Evolutionary conservation across 2,888 invertebrate species (phyloP).

Genomic region (Lysandra coridon): DNA sequence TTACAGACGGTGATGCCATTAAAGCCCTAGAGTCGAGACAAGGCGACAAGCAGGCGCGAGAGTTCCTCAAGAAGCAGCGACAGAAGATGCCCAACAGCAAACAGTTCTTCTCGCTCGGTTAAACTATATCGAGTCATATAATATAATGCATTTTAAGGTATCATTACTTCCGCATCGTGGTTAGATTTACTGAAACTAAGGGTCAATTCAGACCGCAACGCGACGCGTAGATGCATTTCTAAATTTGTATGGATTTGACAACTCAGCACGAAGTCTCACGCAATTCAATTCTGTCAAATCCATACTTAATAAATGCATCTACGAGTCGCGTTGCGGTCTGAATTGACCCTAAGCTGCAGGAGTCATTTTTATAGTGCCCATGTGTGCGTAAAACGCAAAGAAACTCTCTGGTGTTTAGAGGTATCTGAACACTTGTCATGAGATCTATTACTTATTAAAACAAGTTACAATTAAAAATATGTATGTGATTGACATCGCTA

Average conservation of each 20-base stretch:
- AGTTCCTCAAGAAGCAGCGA: constrained; percentile 91
- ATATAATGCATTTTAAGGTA: not conserved
- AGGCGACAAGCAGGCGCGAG: constrained; percentile 93
- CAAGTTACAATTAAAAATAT: not conserved
- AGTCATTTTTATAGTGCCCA: no score
- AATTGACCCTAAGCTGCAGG: no score
- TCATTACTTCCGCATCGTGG: not conserved
- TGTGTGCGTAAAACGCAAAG: not conserved
- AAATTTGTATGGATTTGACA: no score
- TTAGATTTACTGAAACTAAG: not conserved
- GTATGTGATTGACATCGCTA: not conserved
- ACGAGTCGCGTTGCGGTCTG: no score
- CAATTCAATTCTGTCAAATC: no score
- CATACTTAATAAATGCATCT: no score
- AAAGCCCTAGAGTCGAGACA: constrained; percentile 90
- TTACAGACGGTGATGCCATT: constrained; percentile 84
- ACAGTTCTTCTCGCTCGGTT: constrained; percentile 71
- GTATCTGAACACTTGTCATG: not conserved
- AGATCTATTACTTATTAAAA: not conserved
- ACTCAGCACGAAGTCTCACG: no score
- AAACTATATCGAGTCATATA: constrained; percentile 38
- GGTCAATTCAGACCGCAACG: no score
- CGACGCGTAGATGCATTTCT: no score
- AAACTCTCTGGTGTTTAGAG: not conserved
- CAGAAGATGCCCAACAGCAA: constrained; percentile 76